Conservation (phyloP, 2,888 invertebrate genomes). For the Amblyteles armatorius region DNA sequence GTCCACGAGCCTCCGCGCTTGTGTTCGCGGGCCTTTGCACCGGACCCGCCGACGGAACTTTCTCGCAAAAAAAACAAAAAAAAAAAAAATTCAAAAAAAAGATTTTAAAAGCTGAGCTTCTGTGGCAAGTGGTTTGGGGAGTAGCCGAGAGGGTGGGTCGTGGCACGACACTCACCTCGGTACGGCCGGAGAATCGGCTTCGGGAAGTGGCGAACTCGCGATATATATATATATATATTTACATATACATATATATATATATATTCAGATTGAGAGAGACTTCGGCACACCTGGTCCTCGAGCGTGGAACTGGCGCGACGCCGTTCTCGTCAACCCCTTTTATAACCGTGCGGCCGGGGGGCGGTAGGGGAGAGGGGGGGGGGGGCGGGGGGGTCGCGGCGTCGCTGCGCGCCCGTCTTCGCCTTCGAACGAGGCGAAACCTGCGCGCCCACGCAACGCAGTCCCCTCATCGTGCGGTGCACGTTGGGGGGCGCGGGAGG, state of each 20-base stretch:
- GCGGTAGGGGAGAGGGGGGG: too few relatives aligned
- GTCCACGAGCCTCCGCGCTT: background rate
- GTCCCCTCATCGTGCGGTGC: constrained; percentile 69
- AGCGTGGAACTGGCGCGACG: constrained; percentile 81
- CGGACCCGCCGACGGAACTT: background rate
- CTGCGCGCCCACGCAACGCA: constrained; percentile 78
- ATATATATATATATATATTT: too few relatives aligned
- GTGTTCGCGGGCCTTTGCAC: background rate
- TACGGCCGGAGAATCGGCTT: constrained; percentile 40
- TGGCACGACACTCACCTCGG: constrained; percentile 64
- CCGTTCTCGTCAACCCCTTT: constrained; percentile 79
- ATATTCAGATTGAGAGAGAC: constrained; percentile 29
- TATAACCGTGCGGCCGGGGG: constrained; percentile 75
- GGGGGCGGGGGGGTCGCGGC: constrained; percentile 13
- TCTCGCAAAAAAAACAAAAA: constrained; percentile 9
- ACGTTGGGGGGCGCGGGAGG: constrained; percentile 13
- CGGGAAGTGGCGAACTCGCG: constrained; percentile 47
- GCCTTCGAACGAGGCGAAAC: constrained; percentile 66
- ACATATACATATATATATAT: too few relatives aligned
- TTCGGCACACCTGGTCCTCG: constrained; percentile 68
- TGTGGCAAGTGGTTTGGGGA: background rate
- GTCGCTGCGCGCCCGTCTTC: constrained; percentile 5
- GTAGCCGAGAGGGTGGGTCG: constrained; percentile 15
- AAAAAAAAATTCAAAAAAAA: background rate
- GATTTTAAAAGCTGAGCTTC: background rate